Conservation (phyloP, 2,888 invertebrate genomes). For the Pterobdella sp. region DNA sequence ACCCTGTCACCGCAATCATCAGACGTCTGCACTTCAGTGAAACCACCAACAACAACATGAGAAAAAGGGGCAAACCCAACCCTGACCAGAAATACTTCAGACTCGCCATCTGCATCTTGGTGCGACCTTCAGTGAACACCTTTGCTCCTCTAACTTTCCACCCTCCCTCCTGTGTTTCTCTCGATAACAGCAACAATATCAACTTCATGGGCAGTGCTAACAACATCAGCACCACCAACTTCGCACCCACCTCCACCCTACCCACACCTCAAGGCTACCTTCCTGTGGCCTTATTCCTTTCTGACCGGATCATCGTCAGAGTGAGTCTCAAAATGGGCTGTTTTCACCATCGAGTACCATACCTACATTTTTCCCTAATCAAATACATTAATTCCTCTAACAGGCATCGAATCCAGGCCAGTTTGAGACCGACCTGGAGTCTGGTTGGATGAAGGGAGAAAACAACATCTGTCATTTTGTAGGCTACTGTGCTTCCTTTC, state of each 20-base stretch:
- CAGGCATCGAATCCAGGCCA: slow-evolving; percentile 98
- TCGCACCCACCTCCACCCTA: too few species aligned
- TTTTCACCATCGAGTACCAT: background rate
- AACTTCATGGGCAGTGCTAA: background rate
- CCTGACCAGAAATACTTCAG: slow-evolving; percentile 96
- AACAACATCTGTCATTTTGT: slow-evolving; percentile 55
- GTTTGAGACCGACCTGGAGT: slow-evolving; percentile 88
- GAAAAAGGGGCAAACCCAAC: slow-evolving; percentile 95
- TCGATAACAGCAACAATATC: too few species aligned
- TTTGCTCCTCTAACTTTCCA: background rate
- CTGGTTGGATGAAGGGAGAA: slow-evolving; percentile 84
- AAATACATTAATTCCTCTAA: slow-evolving; percentile 34
- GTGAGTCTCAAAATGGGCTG: slow-evolving; percentile 56
- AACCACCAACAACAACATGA: slow-evolving; percentile 96
- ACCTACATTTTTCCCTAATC: too few species aligned
- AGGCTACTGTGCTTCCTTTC: too few species aligned
- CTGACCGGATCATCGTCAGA: slow-evolving; percentile 91
- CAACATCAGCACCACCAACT: background rate
- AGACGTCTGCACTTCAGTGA: slow-evolving; percentile 94
- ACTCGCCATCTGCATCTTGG: slow-evolving; percentile 77
- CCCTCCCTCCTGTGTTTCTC: background rate
- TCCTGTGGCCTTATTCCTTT: slow-evolving; percentile 66
- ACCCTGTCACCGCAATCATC: slow-evolving; percentile 63
- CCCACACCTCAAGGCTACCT: slow-evolving; percentile 51
- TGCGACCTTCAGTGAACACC: background rate